Conservation (phyloP, 2,797 vertebrate species). For the Zalophus californianus region DNA sequence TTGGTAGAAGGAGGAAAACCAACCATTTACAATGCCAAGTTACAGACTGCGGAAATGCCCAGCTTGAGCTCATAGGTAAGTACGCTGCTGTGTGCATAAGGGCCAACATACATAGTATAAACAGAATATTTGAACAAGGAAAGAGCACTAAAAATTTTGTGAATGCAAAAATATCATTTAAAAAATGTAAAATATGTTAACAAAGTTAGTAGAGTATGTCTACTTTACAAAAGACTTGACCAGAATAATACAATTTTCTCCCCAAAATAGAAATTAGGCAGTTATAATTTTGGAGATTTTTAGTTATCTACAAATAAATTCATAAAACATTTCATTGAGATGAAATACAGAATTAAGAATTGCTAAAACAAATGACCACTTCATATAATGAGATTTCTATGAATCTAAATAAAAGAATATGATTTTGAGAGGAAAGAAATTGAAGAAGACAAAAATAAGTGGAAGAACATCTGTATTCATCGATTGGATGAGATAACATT, state of each 20-base stretch:
- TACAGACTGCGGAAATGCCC: neutral
- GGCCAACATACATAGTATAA: neutral
- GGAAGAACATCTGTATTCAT: neutral
- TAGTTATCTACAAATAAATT: neutral
- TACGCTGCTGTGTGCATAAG: neutral
- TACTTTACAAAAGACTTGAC: neutral
- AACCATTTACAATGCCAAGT: neutral
- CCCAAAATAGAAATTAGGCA: neutral
- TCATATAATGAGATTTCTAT: constrained; percentile 5
- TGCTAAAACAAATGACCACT: constrained; percentile 11
- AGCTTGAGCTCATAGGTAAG: neutral
- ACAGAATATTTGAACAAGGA: constrained; percentile 10
- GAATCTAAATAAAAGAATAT: constrained; percentile 6
- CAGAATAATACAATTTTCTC: neutral
- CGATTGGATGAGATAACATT: neutral
- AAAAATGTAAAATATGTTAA: constrained; percentile 37
- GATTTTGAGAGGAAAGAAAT: neutral
- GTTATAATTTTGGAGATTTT: neutral
- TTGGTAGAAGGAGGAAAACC: neutral
- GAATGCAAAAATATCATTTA: neutral
- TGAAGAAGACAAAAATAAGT: neutral
- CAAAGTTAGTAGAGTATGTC: neutral
- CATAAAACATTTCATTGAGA: neutral
- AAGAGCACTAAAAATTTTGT: constrained; percentile 33
- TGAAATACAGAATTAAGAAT: constrained; percentile 3